These are phyloP conservation scores for Nettapus auritus DNA, from an alignment of 2,113 vertebrate genomes.

Conservation along the genomic window DNA sequence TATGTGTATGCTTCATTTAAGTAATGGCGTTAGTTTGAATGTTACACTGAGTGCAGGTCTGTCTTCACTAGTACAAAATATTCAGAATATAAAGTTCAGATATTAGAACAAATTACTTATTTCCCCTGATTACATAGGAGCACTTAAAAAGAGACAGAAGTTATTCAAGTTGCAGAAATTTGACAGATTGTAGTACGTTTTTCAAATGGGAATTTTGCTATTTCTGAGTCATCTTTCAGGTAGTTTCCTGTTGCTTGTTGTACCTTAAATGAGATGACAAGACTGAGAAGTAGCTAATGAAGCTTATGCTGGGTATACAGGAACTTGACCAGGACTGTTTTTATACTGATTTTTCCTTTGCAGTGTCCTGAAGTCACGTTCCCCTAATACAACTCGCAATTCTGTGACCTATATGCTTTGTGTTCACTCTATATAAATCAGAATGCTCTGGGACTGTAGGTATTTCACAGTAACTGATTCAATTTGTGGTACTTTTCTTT, in stretches of 20 bases:
- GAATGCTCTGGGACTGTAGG: background rate
- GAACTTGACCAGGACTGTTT: background rate
- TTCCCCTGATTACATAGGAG: background rate
- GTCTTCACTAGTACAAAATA: background rate
- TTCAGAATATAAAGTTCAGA: background rate
- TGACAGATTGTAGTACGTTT: background rate
- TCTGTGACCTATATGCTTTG: background rate
- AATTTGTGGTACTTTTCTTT: constrained; percentile 23
- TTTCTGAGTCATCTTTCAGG: background rate
- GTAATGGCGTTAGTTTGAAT: background rate
- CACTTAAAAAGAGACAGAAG: background rate
- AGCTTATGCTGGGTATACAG: background rate
- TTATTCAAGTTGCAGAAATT: background rate
- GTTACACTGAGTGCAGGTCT: background rate
- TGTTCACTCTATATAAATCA: background rate
- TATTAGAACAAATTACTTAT: background rate
- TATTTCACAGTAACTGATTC: background rate
- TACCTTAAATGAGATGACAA: background rate
- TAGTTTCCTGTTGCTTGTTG: background rate
- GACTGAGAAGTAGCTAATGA: background rate
- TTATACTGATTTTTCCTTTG: background rate
- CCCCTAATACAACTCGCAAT: background rate
- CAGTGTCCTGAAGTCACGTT: background rate
- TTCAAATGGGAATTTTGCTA: background rate
- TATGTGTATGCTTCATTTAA: background rate